Percentiles rank a stretch among this genome's conserved stretches.
These are phyloP conservation scores for Temnothorax longispinosus DNA, from an alignment of 1,140 invertebrate species.

Conservation along the genomic window DNA sequence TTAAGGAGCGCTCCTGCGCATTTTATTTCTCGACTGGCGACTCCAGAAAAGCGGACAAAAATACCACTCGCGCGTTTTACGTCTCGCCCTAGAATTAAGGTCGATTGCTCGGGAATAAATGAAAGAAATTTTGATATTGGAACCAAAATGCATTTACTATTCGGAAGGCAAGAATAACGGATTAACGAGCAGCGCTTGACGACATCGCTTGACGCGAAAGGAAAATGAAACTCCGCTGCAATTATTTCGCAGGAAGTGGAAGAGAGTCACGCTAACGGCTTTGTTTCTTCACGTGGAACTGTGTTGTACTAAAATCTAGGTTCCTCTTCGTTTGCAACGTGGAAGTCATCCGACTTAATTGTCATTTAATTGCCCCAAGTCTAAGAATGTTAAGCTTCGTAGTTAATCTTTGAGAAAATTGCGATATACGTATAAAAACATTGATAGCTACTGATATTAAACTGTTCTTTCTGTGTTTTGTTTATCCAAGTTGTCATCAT, in stretches of 20 bases:
- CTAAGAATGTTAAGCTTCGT: background rate
- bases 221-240: conserved; percentile 16
- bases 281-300: conserved; percentile 19
- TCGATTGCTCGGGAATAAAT: background rate
- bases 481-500: background rate
- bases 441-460: background rate
- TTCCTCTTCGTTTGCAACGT: background rate
- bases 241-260: conserved; percentile 16
- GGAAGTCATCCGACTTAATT: conserved; percentile 9
- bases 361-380: background rate
- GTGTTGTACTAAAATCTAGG: conserved; percentile 16
- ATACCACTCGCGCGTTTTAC: background rate
- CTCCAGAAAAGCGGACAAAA: background rate
- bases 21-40: background rate
- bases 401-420: background rate
- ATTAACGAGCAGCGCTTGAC: background rate
- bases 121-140: background rate
- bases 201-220: conserved; percentile 9
- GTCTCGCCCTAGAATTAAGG: background rate
- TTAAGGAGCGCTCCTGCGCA: background rate
- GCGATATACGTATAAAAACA: background rate
- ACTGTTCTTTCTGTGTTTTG: background rate
- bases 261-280: conserved; percentile 24
- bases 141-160: background rate
- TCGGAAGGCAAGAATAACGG: conserved; percentile 5